phyloP scores from a whole-genome alignment of 2,888 invertebrate species.

The Cheilosia pagana region DNA sequence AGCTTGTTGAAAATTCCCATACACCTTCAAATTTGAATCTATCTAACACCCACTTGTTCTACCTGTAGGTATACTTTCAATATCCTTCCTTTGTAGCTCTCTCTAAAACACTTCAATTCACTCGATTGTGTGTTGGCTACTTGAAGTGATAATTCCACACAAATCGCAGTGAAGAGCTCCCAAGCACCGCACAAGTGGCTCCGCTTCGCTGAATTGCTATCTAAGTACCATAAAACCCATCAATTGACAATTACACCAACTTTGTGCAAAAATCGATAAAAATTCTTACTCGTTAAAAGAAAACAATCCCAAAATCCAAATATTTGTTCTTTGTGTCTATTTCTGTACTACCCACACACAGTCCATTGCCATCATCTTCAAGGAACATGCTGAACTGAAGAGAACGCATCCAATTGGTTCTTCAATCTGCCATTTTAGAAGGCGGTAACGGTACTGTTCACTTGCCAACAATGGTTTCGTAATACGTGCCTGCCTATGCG shows the following conservation, averaged over 20 bases:
- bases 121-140: conserved; percentile 69
- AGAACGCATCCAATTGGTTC: conserved; percentile 51
- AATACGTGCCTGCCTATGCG: conserved; percentile 9
- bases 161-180: conserved; percentile 74
- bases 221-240: conserved; percentile 73
- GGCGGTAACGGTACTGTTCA: conserved; percentile 38
- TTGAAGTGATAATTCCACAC: conserved; percentile 77
- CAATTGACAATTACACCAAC: conserved; percentile 75
- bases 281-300: conserved; percentile 35
- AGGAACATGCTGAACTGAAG: conserved; percentile 45
- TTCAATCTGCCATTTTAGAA: conserved; percentile 61
- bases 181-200: conserved; percentile 71
- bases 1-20: background rate
- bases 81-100: conserved; percentile 36
- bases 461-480: conserved; percentile 1
- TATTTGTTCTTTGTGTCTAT: conserved; percentile 22
- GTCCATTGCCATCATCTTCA: background rate
- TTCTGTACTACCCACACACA: background rate
- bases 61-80: conserved; percentile 29
- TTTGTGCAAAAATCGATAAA: conserved; percentile 74
- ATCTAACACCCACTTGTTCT: conserved; percentile 22
- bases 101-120: conserved; percentile 68
- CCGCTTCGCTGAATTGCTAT: conserved; percentile 70
- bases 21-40: background rate
- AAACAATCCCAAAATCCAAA: conserved; percentile 42